A percentile compares a stretch with the other conserved stretches of the same genome.
Evolutionary conservation across 2,797 vertebrate genomes (phyloP).

Genomic region (Serranus cabrilla): DNA sequence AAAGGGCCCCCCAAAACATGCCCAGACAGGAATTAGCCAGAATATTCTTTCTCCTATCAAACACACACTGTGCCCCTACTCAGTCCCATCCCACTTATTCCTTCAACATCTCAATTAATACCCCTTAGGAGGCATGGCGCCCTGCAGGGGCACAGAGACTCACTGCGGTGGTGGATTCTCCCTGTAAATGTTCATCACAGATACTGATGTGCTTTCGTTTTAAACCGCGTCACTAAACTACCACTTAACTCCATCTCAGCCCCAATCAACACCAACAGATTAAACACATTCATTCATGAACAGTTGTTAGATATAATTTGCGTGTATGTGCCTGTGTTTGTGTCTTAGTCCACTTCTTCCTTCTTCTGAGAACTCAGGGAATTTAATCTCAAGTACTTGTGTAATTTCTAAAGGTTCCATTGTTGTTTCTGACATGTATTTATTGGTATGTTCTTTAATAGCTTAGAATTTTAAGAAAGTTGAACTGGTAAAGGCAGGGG

Average conservation of each 20-base stretch:
- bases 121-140: slow-evolving; percentile 81
- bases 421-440: background rate
- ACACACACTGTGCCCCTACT: slow-evolving; percentile 69
- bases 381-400: background rate
- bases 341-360: slow-evolving; percentile 5
- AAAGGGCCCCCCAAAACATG: slow-evolving; percentile 85
- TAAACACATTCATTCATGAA: slow-evolving; percentile 35
- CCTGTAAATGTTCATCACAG: slow-evolving; percentile 43
- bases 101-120: slow-evolving; percentile 89
- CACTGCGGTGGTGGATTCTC: slow-evolving; percentile 40
- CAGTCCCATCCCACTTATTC: slow-evolving; percentile 69
- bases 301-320: slow-evolving; percentile 24
- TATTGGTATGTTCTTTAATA: background rate
- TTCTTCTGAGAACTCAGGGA: background rate
- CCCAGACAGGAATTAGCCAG: slow-evolving; percentile 85
- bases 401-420: background rate
- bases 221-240: slow-evolving; percentile 36
- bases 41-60: slow-evolving; percentile 73
- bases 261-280: slow-evolving; percentile 63
- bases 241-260: slow-evolving; percentile 21
- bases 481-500: background rate
- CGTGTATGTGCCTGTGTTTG: slow-evolving; percentile 4
- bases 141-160: slow-evolving; percentile 55
- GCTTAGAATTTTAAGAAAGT: slow-evolving; percentile 2
- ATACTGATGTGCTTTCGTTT: slow-evolving; percentile 48